A percentile compares a stretch with the other conserved stretches of the same genome.
Evolutionary conservation across 2,113 vertebrate genomes (phyloP).

Genomic region (Apistogramma diplotaenia): DNA sequence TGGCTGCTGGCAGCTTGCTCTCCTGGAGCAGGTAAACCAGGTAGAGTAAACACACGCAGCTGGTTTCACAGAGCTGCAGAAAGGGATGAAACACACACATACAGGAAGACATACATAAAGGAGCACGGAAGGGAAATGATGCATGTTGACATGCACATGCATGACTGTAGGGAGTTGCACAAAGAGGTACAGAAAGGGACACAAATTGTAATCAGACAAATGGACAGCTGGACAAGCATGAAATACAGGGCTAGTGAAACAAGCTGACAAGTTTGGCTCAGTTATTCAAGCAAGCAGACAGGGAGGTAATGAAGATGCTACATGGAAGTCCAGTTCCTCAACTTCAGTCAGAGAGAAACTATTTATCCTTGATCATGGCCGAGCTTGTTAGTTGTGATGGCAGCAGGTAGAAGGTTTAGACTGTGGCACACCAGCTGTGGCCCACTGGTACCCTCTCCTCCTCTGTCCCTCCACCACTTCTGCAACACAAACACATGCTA

Average conservation of each 20-base stretch:
- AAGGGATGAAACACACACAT: constrained; percentile 23
- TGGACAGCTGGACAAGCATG: constrained; percentile 6
- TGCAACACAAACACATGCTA: constrained; percentile 82
- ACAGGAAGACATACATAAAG: not conserved
- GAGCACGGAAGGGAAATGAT: constrained; percentile 15
- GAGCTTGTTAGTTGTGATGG: constrained; percentile 57
- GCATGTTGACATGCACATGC: constrained; percentile 19
- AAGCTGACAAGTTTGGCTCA: constrained; percentile 9
- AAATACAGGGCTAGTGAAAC: not conserved
- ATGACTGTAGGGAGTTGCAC: constrained; percentile 16
- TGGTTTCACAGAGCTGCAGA: constrained; percentile 56
- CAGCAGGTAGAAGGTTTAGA: constrained; percentile 73
- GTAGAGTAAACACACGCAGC: constrained; percentile 64
- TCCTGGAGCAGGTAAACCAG: constrained; percentile 75
- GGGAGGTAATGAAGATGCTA: not conserved
- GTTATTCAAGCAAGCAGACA: constrained; percentile 2
- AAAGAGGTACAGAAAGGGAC: constrained; percentile 4
- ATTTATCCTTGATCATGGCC: constrained; percentile 17
- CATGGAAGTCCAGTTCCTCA: not conserved
- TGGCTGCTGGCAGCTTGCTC: constrained; percentile 45
- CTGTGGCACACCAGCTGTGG: constrained; percentile 81
- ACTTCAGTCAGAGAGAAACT: constrained; percentile 7
- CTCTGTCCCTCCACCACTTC: constrained; percentile 71
- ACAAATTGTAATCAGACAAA: constrained; percentile 38
- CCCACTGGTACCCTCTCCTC: constrained; percentile 75